Percentiles rank a stretch among this genome's conserved stretches.
These are phyloP conservation scores for Apoderus coryli DNA, from an alignment of 2,888 invertebrate species.

Conservation along the genomic window DNA sequence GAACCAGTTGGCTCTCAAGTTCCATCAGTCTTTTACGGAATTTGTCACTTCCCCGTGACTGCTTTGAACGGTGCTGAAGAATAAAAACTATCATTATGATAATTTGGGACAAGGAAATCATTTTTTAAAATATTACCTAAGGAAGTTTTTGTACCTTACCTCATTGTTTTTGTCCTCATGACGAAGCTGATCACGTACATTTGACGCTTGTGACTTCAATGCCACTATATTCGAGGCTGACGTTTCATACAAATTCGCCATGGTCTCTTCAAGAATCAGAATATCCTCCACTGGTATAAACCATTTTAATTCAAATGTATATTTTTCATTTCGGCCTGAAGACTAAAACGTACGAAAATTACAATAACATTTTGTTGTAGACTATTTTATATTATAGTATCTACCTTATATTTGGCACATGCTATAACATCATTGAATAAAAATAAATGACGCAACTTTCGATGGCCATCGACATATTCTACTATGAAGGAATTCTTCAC, in stretches of 20 bases:
- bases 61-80: constrained; percentile 35
- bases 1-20: constrained; percentile 75
- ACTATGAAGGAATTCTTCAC: constrained; percentile 93
- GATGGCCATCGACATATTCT: constrained; percentile 73
- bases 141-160: too few relatives aligned
- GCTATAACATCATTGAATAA: constrained; percentile 91
- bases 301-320: constrained; percentile 88
- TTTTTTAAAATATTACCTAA: constrained; percentile 19
- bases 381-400: constrained; percentile 6
- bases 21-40: constrained; percentile 82
- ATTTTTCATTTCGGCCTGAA: constrained; percentile 66
- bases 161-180: constrained; percentile 58
- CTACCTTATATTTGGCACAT: constrained; percentile 81
- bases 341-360: constrained; percentile 39
- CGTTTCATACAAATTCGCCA: constrained; percentile 53
- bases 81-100: too few relatives aligned
- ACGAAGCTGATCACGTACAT: constrained; percentile 70
- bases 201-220: constrained; percentile 73
- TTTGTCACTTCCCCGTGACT: constrained; percentile 59
- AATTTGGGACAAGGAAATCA: too few relatives aligned
- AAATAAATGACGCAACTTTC: constrained; percentile 84
- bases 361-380: background rate
- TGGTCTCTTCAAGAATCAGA: constrained; percentile 53
- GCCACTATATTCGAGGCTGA: constrained; percentile 72
- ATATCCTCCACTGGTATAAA: constrained; percentile 79